A percentile compares a stretch with the other conserved stretches of the same genome.
These are phyloP conservation scores for Thelaira solivaga DNA, from an alignment of 2,888 invertebrate genomes.

Conservation along the genomic window DNA sequence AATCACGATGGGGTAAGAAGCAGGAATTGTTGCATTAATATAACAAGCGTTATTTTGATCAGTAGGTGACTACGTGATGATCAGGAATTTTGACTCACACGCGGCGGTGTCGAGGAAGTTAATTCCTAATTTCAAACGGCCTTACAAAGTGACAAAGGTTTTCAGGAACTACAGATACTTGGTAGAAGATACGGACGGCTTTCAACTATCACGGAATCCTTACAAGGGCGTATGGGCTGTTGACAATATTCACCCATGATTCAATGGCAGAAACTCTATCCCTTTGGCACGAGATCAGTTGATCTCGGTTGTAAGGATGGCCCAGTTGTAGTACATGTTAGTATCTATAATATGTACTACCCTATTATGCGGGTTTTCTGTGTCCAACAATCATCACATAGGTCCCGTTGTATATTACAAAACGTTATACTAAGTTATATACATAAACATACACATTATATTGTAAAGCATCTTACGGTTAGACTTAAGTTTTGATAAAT, in stretches of 20 bases:
- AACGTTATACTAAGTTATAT: too few species aligned
- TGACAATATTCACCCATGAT: neutral
- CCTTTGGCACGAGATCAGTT: neutral
- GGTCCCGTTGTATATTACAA: too few species aligned
- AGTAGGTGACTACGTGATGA: neutral
- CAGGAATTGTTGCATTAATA: neutral
- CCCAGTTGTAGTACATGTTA: conserved; percentile 4
- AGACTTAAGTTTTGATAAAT: too few species aligned
- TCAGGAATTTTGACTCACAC: neutral
- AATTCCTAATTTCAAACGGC: neutral
- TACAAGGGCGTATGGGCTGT: neutral
- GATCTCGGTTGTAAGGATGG: conserved; percentile 27
- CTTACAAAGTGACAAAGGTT: neutral
- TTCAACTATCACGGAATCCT: neutral
- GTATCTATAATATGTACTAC: too few species aligned
- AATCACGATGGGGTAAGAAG: neutral
- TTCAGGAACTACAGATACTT: neutral
- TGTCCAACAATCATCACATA: too few species aligned
- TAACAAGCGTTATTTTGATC: neutral
- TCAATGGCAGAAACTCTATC: neutral
- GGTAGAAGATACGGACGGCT: neutral
- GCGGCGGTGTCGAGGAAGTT: neutral
- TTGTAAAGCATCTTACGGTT: too few species aligned
- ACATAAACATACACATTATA: too few species aligned
- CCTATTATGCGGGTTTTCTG: too few species aligned